A percentile compares a stretch with the other conserved stretches of the same genome.
Evolutionary conservation across 2,888 invertebrate species (phyloP).

Genomic region (Orchesella flavescens): DNA sequence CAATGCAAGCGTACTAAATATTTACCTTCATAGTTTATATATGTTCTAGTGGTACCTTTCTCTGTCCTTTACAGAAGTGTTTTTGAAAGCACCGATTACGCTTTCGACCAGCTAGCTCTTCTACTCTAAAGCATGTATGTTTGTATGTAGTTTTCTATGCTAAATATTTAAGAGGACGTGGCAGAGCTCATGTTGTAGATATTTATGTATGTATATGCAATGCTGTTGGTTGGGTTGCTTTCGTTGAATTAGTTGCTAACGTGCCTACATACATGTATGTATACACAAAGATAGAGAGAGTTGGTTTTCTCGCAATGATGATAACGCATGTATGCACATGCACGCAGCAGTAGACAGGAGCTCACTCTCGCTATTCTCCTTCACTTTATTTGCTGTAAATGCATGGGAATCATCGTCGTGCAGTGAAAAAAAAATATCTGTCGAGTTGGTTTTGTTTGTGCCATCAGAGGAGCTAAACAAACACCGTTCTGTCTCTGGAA

Average conservation of each 20-base stretch:
- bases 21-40: too few species aligned
- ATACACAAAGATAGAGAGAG: too few species aligned
- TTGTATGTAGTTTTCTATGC: background rate
- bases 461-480: too few species aligned
- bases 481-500: too few species aligned
- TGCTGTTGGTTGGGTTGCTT: background rate
- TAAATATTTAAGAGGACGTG: background rate
- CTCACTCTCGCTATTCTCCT: too few species aligned
- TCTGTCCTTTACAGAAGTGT: constrained; percentile 12
- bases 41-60: background rate
- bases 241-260: background rate
- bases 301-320: background rate
- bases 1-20: too few species aligned
- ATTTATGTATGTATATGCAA: background rate
- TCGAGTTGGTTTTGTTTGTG: too few species aligned
- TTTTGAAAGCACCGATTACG: constrained; percentile 5
- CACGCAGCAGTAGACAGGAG: background rate
- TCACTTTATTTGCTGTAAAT: background rate
- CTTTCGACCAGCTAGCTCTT: background rate
- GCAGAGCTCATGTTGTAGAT: background rate
- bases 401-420: background rate
- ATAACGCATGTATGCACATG: constrained; percentile 50
- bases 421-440: constrained; percentile 7
- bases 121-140: background rate
- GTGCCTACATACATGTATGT: constrained; percentile 40